Percentiles rank a stretch among this genome's conserved stretches.
These are phyloP conservation scores for Oreochromis mossambicus DNA, from an alignment of 2,797 vertebrate genomes.

Conservation along the genomic window DNA sequence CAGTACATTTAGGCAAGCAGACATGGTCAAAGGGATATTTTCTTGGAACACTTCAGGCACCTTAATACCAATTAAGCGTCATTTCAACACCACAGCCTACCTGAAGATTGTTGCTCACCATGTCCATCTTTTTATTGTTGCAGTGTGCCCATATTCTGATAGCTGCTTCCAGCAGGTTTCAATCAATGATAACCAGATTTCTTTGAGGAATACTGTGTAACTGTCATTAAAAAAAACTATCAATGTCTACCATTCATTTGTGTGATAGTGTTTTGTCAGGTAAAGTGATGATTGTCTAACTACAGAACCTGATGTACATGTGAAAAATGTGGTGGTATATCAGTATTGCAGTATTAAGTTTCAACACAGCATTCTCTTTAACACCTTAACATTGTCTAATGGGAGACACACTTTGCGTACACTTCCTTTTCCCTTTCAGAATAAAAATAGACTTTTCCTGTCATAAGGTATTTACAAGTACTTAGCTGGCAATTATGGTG, in stretches of 20 bases:
- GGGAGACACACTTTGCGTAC: background rate
- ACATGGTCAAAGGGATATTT: background rate
- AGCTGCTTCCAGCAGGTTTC: background rate
- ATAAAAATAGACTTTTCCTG: background rate
- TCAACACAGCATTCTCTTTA: background rate
- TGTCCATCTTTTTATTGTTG: too few species aligned
- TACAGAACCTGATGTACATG: background rate
- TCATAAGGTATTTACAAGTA: background rate
- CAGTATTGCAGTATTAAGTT: background rate
- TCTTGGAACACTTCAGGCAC: background rate
- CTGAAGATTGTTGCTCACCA: too few species aligned
- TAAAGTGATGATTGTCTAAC: background rate
- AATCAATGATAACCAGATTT: background rate
- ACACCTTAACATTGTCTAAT: background rate
- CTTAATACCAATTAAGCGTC: background rate
- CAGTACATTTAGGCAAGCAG: background rate
- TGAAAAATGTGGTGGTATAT: background rate
- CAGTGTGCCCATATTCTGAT: background rate
- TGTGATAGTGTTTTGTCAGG: background rate
- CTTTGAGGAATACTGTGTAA: background rate
- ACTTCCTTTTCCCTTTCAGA: background rate
- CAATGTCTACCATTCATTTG: background rate
- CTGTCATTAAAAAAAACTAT: background rate
- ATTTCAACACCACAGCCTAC: too few species aligned
- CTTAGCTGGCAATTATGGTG: background rate